Base-by-base conservation (phyloP, 2,113 vertebrate species). In the Theropithecus gelada region DNA sequence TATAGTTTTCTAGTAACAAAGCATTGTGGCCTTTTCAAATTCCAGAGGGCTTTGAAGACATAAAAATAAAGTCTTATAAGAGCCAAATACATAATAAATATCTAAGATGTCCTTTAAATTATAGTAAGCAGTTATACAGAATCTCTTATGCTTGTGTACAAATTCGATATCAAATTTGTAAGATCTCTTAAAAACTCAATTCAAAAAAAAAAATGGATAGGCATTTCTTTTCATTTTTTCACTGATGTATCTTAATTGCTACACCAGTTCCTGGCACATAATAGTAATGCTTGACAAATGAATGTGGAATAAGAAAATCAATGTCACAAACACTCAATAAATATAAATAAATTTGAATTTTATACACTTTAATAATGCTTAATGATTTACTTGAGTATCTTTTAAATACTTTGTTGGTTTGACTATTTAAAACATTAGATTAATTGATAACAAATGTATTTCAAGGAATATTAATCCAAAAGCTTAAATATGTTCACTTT, bases 1-100 rank as follows among this genome's bases (percentile, higher is more conserved):
- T 27, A 96, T 79, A 32, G 27, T 18, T 92, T 94, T 93, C 32
- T 61, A 78, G 20, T 97, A 97, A 87, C n/a, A 94, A 97, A 93
- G 45, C 55, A 97, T 40, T 87, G 3, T 43, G 32, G 9, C 7
- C 32, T 52, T 95, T 91, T 91, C 18, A 90, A 75, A 82, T 87
- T 70, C 8, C 25, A 79, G n/a, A 11, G 11, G 2, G 0, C 7
- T 89, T 95, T 95, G 92, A 89, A 92, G 43, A 94, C 6, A 92
- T 89, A 61, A 9, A 81, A 87, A 79, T 43, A 52, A 75, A 50
- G 43, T 90, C 25, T 90, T 73, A 32, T 25, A 48, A 88, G 6
- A 70, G 8, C 4, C 23, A 95, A 92, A 76, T 83, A 13, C 79
- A 84, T 1, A 80, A 90, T 48, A 92, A 81, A 50, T 68, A 70